Conservation (phyloP, 1,140 invertebrate genomes). For the Cepaea nemoralis region DNA sequence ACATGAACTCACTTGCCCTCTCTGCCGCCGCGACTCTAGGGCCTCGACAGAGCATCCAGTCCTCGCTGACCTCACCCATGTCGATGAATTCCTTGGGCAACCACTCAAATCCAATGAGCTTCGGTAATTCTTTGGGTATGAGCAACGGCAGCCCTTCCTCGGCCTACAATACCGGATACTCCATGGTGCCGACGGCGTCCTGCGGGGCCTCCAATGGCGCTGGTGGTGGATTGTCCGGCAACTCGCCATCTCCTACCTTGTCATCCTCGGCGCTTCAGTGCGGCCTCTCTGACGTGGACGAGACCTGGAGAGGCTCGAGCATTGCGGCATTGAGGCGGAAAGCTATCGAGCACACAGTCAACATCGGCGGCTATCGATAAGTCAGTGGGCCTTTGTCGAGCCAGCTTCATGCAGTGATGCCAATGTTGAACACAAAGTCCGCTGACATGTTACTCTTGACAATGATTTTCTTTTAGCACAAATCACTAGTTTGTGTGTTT, state of each 20-base stretch:
- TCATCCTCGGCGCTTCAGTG: conserved; percentile 74
- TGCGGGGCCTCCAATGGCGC: conserved; percentile 26
- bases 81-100: conserved; percentile 28
- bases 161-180: conserved; percentile 39
- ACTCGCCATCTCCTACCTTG: conserved; percentile 57
- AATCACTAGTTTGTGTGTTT: too few species aligned
- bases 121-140: conserved; percentile 54
- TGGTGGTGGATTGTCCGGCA: conserved; percentile 51
- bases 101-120: conserved; percentile 38
- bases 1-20: conserved; percentile 61
- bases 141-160: conserved; percentile 53
- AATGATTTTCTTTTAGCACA: too few species aligned
- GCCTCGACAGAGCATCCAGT: conserved; percentile 56
- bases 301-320: conserved; percentile 72
- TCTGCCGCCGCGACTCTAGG: conserved; percentile 48
- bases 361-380: conserved; percentile 63
- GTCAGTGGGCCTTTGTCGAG: not conserved
- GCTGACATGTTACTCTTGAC: too few species aligned
- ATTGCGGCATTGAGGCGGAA: conserved; percentile 72
- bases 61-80: conserved; percentile 23
- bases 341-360: conserved; percentile 72
- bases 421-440: too few species aligned
- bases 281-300: conserved; percentile 80
- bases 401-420: too few species aligned
- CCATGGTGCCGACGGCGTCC: conserved; percentile 19